Evolutionary conservation across 37 sponge, comb jelly and placozoan species (phyloP), one percentile per base, ranked within the genome.

Genomic region (Tethya wilhelma): DNA sequence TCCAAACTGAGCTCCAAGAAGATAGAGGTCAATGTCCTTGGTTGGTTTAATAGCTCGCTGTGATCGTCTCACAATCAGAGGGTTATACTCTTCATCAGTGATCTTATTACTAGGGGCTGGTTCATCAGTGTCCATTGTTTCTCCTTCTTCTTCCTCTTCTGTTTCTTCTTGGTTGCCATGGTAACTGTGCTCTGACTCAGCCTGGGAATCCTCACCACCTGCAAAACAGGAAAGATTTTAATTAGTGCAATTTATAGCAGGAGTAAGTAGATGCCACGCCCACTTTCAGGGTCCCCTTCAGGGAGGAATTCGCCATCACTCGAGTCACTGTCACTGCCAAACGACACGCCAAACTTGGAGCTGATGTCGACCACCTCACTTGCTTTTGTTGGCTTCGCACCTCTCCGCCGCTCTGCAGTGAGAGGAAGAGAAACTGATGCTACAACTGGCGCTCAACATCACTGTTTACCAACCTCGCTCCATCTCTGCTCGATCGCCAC

Each of bases 271-370:
- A 49, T 9, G 9, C 53, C 53, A 49, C 53, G 9, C 14, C n/a
- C n/a, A n/a, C n/a, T n/a, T n/a, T n/a, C 36, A 30, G 32, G 17
- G 28, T 66, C 80, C 69, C 66, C 56, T 67, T 77, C 85, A n/a
- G 85, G 85, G 46, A 59, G 70, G 44, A 84, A 84, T 70, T 86
- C 86, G 1, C 37, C 77, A 22, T 88, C 83, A 69, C 77, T 82
- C 40, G 82, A 81, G 30, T 81, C 82, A 8, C 77, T 75, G 34
- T 81, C 88, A 39, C 72, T 63, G 53, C 71, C 81, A 5, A 87
- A 26, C 9, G 71, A 25, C 28, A 88, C 60, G 23, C 83, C 83
- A 69, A 88, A 88, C 31, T 34, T 69, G 3, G 60, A 34, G 3
- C 83, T 60, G 38, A 84, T n/a, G 70, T 84, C 85, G n/a, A 84